phyloP scores from a whole-genome alignment of 2,888 invertebrate genomes.

The Hypomecis punctinalis region DNA sequence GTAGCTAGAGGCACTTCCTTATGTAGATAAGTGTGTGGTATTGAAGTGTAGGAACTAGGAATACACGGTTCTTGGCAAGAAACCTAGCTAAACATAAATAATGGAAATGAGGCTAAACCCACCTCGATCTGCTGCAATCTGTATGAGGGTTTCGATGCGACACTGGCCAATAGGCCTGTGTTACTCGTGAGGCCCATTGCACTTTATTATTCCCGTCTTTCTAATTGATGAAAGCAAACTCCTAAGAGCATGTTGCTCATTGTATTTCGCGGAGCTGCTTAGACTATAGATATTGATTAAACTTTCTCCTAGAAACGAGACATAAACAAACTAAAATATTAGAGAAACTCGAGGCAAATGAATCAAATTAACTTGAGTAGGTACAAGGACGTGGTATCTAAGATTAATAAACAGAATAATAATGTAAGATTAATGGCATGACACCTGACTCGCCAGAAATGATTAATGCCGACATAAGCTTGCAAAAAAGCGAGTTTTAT shows the following conservation, averaged over 20 bases:
- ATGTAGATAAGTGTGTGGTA: too few relatives aligned
- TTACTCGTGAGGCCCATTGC: conserved; percentile 86
- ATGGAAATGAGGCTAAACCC: conserved; percentile 35
- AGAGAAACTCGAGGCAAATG: conserved; percentile 10
- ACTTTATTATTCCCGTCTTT: neutral
- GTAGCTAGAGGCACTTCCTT: too few relatives aligned
- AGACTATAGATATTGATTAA: conserved; percentile 62
- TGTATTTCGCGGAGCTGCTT: neutral
- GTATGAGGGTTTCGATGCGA: conserved; percentile 74
- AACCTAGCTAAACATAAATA: conserved; percentile 3
- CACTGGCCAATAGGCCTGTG: conserved; percentile 87
- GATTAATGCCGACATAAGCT: conserved; percentile 13
- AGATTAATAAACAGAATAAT: conserved; percentile 16
- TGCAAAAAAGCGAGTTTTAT: conserved; percentile 28
- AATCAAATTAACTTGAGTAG: conserved; percentile 10
- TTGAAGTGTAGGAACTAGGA: neutral
- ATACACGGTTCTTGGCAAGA: neutral
- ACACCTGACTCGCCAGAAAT: conserved; percentile 17
- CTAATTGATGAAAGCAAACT: neutral
- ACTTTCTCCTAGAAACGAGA: conserved; percentile 64
- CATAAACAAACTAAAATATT: conserved; percentile 15
- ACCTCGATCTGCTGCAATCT: conserved; percentile 61
- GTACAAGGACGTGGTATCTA: neutral
- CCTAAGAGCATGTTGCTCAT: neutral
- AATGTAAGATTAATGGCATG: conserved; percentile 8